Base-by-base conservation (phyloP, 2,113 vertebrate genomes). In the Anolis sagrei region DNA sequence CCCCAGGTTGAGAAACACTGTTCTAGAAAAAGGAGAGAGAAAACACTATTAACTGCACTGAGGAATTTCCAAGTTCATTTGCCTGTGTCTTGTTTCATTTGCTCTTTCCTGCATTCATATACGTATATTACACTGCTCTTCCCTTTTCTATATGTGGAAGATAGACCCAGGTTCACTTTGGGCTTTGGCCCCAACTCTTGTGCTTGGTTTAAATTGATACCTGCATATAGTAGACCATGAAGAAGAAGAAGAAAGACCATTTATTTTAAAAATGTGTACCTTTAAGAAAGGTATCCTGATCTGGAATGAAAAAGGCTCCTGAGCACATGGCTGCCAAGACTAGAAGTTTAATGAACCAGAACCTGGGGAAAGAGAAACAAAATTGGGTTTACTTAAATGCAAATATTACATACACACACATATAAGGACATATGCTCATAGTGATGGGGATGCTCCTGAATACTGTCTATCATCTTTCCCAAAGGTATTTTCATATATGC, bases 311-410 rank as follows among this genome's bases (percentile, higher is more conserved):
- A 96, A 99, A 99, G 3, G 97, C 98, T 92, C 97, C 98, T 48
- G 97, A 96, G 86, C 99, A 99, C 97, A 98, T 98, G 27, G 92
- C 97, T 81, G 93, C 96, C 94, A 99, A 90, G 84, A 96, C 86
- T 86, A 99, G 68, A 85, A 99, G 97, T 94, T 99, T 99, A 90
- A 98, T 86, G 82, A 99, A 96, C 99, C 99, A 99, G 95, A 99
- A 99, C 90, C 99, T 99, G 94, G 32, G 89, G 72, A 25, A 21
- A n/a, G 29, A 72, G 48, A 88, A 25, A 86, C 25, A 80, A n/a
- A 80, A 83, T 8, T 61, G 2, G 25, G 39, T 58, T 48, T 7
- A 90, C 1, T 19, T 61, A 10, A 1, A 88, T 87, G 0, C 7
- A 85, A 89, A 0, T 86, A 25, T 29, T 86, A 79, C 18, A 72